Evolutionary conservation across 2,888 invertebrate species (phyloP), one percentile per base, ranked within the genome.

Genomic region (Urechis unicinctus): DNA sequence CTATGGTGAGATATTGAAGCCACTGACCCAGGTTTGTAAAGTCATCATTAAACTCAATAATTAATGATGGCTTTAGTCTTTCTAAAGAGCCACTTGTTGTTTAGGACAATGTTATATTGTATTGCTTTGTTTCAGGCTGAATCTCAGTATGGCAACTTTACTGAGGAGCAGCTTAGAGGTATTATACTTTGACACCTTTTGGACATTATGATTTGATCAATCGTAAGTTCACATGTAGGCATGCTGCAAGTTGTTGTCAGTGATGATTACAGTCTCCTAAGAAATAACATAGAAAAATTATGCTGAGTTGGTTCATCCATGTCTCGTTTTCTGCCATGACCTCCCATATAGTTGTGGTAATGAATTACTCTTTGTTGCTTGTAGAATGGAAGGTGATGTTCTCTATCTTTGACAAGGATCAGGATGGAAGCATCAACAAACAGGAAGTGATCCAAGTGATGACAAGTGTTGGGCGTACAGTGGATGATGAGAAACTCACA

Each of bases 361-460:
- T n/a, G n/a, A n/a, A n/a, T n/a, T n/a, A n/a, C n/a, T n/a, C n/a
- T n/a, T 36, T n/a, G n/a, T n/a, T n/a, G n/a, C n/a, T n/a, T 56
- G 29, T 52, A 60, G 58, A 55, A 25, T 29, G 58, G 24, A 55
- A 45, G 1, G 52, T 53, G 3, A 53, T 58, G 44, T 58, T 60
- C 41, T 47, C 47, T 22, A 31, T 58, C 43, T 60, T 61, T 50
- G 56, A 56, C 36, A 52, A 50, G 48, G 62, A 64, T 41, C 53
- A 59, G 29, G 63, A 63, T 50, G 61, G 62, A 13, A 61, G 46
- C 48, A 62, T 64, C 4, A 59, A 56, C 3, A 55, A 57, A 56
- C 56, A 56, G 5, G 58, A 60, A 29, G 58, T 56, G 21, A 24
- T 9, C 17, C 4, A n/a, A 4, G n/a, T 52, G 21, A 47, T 54